Conservation (phyloP, 2,888 invertebrate species). For the Dynastes grantii region DNA sequence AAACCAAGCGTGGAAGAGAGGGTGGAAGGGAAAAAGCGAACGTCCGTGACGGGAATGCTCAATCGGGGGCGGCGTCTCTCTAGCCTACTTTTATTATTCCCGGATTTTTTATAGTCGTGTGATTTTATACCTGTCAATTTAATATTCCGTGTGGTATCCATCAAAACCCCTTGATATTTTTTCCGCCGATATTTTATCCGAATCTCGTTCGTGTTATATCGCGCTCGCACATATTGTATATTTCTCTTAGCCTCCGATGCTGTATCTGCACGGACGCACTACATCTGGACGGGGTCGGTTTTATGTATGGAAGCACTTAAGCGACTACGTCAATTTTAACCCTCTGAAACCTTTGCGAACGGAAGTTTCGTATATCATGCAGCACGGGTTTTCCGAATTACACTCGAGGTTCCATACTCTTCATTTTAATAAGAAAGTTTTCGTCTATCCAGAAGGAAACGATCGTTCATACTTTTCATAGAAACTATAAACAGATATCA, state of each 20-base stretch:
- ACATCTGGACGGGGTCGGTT: neutral
- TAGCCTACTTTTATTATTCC: constrained; percentile 35
- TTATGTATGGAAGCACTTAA: constrained; percentile 31
- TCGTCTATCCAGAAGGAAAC: no score
- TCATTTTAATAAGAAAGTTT: no score
- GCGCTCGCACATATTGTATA: constrained; percentile 22
- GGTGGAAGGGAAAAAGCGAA: neutral
- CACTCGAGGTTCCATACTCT: no score
- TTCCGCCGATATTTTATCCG: constrained; percentile 16
- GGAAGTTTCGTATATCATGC: no score
- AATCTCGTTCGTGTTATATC: constrained; percentile 12
- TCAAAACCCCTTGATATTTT: constrained; percentile 42
- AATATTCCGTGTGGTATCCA: constrained; percentile 43
- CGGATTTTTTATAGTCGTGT: constrained; percentile 42
- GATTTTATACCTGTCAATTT: constrained; percentile 46
- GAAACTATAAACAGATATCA: no score
- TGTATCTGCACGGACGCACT: neutral
- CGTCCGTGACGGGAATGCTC: constrained; percentile 32
- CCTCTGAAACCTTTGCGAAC: neutral
- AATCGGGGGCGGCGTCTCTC: neutral
- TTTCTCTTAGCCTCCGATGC: neutral
- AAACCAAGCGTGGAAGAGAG: neutral
- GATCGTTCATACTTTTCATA: no score
- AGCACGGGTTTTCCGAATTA: no score
- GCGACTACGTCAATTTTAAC: constrained; percentile 13